Evolutionary conservation across 2,113 vertebrate species (phyloP), one percentile per base, ranked within the genome.

Genomic region (Arvicanthis niloticus): DNA sequence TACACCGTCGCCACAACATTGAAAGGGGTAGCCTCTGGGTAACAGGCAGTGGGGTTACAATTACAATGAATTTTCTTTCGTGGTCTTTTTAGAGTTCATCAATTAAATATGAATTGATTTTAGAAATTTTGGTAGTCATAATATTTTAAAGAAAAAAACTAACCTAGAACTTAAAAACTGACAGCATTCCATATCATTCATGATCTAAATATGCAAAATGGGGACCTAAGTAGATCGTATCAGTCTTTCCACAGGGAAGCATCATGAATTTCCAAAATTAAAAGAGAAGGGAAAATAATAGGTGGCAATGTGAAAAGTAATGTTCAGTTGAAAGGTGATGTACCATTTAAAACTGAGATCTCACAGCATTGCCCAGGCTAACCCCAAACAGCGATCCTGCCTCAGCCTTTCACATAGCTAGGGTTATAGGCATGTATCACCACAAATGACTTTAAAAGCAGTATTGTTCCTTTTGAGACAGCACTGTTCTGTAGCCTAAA

Each of bases 101-200:
- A 81, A 88, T 48, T 88, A 90, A 84, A 56, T 70, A 92, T 34
- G 48, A 40, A 48, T 68, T 75, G 86, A 93, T 76, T 95, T 91
- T n/a, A 93, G 72, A 91, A 95, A 93, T 88, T 21, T 5, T 56
- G 22, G 37, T 88, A 92, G 82, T 91, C 53, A 86, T 10, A 96
- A 88, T 80, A 93, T 90, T 92, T 88, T 85, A 45, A 58, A 87
- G 65, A 45, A 56, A 94, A 56, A 87, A 6, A 26, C 24, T 31
- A 92, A 70, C 13, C 62, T 84, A 88, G 34, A 94, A 86, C 60
- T 95, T 72, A 87, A 13, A 68, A 76, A 89, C 31, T 82, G 40
- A 90, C 31, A 78, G 16, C 65, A 91, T 80, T 88, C 70, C 16
- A 42, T 40, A 78, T 75, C 45, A 91, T 37, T 45, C 9, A 94